Evolutionary conservation across 2,888 invertebrate genomes (phyloP), one percentile per base, ranked within the genome.

Genomic region (Lysandra bellargus): DNA sequence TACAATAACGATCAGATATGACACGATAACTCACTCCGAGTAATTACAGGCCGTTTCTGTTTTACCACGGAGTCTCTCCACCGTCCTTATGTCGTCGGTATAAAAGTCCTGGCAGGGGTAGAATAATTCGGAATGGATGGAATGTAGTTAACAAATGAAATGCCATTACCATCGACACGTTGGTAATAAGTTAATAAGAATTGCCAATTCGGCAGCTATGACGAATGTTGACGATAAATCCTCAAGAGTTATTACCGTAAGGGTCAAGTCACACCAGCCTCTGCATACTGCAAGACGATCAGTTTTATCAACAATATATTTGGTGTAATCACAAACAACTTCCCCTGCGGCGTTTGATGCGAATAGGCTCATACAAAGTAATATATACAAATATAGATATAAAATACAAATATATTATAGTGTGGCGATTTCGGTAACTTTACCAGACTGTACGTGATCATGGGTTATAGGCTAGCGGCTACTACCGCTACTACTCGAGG

Each of bases 131-230:
- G 64, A 9, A 61, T 17, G 61, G n/a, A n/a, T 37, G 40, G 57
- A 61, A 57, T 37, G 72, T 12, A 53, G 75, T 78, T 74, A 74
- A 74, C 60, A 79, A 74, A 74, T 74, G 79, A 74, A 37, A 44
- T 23, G 23, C 60, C 60, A 74, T 79, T 79, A 75, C 74, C 40
- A 69, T 37, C 57, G 61, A 79, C 74, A 74, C 74, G 75, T 17
- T 64, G 53, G 53, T 79, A 60, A 49, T 73, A 72, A 64, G 79
- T 78, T 78, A 40, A 77, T 79, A 78, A 80, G 64, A 78, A 80
- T 81, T 61, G 69, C 81, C 81, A 78, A 79, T 81, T 82, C 78
- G 76, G 81, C 81, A 80, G 81, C 81, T 83, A 82, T 82, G 81
- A 81, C 81, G 81, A 81, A 82, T 80, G 53, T 49, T 44, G 72